phyloP scores from a whole-genome alignment of 2,888 invertebrate genomes.

The Ctenicera cuprea region DNA sequence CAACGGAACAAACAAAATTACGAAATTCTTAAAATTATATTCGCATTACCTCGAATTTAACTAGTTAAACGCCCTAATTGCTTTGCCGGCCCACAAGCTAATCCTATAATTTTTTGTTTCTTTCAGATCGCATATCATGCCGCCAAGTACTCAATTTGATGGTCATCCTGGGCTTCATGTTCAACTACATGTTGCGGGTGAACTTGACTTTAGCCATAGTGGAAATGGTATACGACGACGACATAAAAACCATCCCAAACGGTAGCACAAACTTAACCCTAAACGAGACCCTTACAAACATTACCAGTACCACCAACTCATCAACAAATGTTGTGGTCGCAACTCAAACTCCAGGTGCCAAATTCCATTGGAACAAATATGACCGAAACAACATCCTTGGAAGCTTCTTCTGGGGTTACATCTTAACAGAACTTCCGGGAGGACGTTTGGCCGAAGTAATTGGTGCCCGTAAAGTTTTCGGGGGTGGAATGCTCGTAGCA shows the following conservation, averaged over 20 bases:
- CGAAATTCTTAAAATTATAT: conserved; percentile 1
- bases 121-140: conserved; percentile 77
- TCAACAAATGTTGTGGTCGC: neutral
- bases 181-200: conserved; percentile 91
- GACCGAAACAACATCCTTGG: conserved; percentile 88
- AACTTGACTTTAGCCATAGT: conserved; percentile 92
- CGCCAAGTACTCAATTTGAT: conserved; percentile 88
- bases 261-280: conserved; percentile 50
- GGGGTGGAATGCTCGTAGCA: conserved; percentile 89
- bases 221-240: conserved; percentile 79
- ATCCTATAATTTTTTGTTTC: neutral
- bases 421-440: conserved; percentile 91
- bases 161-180: conserved; percentile 92
- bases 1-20: neutral
- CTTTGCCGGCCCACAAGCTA: neutral
- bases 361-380: conserved; percentile 86
- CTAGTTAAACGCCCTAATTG: conserved; percentile 2
- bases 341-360: conserved; percentile 61
- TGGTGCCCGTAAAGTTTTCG: conserved; percentile 89
- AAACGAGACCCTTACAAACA: neutral
- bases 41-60: conserved; percentile 12
- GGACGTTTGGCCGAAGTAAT: conserved; percentile 89
- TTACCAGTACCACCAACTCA: neutral
- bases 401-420: conserved; percentile 95
- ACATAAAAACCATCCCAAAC: conserved; percentile 58